These are phyloP conservation scores for Antedon mediterranea DNA, from an alignment of 53 echinoderm and acorn worm species.

Conservation along the genomic window DNA sequence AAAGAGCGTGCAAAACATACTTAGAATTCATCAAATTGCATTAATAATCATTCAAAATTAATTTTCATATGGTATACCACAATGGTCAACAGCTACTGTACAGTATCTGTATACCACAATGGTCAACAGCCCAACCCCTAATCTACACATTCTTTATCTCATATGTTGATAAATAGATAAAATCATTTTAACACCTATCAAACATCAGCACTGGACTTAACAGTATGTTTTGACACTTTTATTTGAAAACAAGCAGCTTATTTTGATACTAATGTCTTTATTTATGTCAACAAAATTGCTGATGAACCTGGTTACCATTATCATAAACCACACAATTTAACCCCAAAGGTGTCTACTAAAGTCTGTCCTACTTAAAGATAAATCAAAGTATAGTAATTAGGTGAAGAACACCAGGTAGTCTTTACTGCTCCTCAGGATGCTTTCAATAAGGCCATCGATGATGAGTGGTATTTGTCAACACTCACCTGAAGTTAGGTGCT, in stretches of 20 bases:
- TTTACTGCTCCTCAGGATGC: not conserved
- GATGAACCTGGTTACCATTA: not conserved
- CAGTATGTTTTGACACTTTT: not conserved
- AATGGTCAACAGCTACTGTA: no score
- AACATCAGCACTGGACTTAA: not conserved
- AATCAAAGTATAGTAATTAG: not conserved
- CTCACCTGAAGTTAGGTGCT: not conserved
- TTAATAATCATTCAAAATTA: no score
- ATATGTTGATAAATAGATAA: not conserved
- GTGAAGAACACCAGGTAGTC: not conserved
- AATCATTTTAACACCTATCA: not conserved
- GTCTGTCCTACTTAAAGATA: not conserved
- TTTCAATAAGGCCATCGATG: not conserved
- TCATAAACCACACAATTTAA: not conserved
- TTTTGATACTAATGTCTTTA: not conserved
- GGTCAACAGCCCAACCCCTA: not conserved
- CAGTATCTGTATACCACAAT: no score
- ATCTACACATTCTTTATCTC: not conserved
- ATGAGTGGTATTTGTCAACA: not conserved
- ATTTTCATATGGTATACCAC: no score
- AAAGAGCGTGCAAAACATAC: no score
- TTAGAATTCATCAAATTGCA: no score
- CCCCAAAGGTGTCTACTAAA: not conserved
- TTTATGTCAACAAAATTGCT: not conserved
- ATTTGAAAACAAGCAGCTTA: not conserved